Evolutionary conservation across 1,140 invertebrate species (phyloP).

Genomic region (Choristoneura fumiferana): DNA sequence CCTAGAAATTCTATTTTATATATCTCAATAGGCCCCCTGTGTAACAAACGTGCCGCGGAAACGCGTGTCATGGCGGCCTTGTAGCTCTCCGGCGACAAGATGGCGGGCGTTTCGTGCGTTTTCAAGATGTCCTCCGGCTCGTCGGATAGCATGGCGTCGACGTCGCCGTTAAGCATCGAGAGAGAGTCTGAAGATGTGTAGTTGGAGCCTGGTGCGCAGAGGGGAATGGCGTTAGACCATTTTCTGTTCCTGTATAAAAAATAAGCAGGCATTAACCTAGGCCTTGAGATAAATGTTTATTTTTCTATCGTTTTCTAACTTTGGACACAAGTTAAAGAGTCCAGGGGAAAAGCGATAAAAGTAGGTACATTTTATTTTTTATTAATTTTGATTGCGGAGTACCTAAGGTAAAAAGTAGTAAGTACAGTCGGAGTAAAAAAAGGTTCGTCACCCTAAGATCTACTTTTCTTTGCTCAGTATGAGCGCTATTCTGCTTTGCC

Average conservation of each 20-base stretch:
- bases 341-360: too few relatives aligned
- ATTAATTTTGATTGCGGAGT: too few relatives aligned
- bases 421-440: too few relatives aligned
- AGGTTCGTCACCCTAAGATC: too few relatives aligned
- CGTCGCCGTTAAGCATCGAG: conserved; percentile 59
- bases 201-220: conserved; percentile 76
- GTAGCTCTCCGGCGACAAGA: conserved; percentile 64
- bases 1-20: conserved; percentile 63
- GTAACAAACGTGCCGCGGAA: conserved; percentile 51
- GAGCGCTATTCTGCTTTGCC: too few relatives aligned
- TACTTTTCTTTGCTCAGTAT: too few relatives aligned
- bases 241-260: conserved; percentile 84
- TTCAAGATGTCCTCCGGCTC: conserved; percentile 58
- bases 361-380: too few relatives aligned
- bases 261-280: neutral
- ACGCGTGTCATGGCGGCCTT: conserved; percentile 68
- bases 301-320: too few relatives aligned
- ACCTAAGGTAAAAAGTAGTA: too few relatives aligned
- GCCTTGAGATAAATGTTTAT: too few relatives aligned
- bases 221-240: conserved; percentile 91
- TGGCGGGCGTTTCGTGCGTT: conserved; percentile 62
- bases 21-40: conserved; percentile 55
- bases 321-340: too few relatives aligned
- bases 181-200: conserved; percentile 56
- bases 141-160: conserved; percentile 75